Evolutionary conservation across 2,888 invertebrate genomes (phyloP).

Genomic region (Meganola albula): DNA sequence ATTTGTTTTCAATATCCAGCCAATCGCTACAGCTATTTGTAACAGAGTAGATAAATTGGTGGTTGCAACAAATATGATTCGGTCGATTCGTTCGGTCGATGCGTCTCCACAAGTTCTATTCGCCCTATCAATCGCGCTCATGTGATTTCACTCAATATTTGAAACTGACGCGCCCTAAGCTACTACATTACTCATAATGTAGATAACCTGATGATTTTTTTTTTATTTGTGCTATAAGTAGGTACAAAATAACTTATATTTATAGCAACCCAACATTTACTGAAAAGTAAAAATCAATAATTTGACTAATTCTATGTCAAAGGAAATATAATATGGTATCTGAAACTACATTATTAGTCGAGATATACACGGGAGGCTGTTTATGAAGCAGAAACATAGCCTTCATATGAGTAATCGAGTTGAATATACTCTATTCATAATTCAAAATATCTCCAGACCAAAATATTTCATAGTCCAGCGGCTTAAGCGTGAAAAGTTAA

Average conservation of each 20-base stretch:
- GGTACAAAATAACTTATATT: background rate
- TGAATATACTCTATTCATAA: too few relatives aligned
- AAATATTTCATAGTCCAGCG: too few relatives aligned
- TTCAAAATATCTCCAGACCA: too few relatives aligned
- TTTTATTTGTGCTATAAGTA: constrained; percentile 22
- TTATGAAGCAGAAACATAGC: too few relatives aligned
- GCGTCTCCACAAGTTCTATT: constrained; percentile 36
- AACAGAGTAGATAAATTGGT: constrained; percentile 65
- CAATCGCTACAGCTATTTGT: constrained; percentile 65
- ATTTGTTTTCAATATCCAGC: constrained; percentile 66
- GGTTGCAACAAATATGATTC: constrained; percentile 61
- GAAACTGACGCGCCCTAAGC: constrained; percentile 69
- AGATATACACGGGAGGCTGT: too few relatives aligned
- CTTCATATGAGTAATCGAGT: too few relatives aligned
- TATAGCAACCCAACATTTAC: too few relatives aligned
- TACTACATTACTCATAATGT: constrained; percentile 59
- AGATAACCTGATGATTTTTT: constrained; percentile 43
- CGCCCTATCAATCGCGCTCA: constrained; percentile 69
- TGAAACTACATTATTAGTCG: too few relatives aligned
- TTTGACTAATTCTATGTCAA: too few relatives aligned
- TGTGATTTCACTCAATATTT: constrained; percentile 76
- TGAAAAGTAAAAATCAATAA: too few relatives aligned
- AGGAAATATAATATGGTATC: too few relatives aligned
- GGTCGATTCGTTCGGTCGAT: constrained; percentile 41
- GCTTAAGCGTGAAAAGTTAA: too few relatives aligned